phyloP scores from a whole-genome alignment of 2,888 invertebrate genomes.

The Ceramica pisi region DNA sequence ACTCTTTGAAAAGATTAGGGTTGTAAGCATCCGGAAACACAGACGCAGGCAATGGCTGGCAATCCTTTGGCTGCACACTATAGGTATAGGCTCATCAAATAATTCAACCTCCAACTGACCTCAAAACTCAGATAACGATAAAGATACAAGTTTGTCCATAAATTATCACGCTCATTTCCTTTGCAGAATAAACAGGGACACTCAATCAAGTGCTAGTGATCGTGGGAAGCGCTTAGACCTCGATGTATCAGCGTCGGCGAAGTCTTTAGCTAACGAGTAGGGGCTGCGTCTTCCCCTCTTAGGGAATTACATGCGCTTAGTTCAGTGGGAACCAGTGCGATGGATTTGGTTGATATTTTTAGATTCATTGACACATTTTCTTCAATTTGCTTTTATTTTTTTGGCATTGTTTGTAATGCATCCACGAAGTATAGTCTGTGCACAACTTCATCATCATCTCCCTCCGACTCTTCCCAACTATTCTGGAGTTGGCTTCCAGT shows the following conservation, averaged over 20 bases:
- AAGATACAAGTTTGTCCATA: conserved; percentile 47
- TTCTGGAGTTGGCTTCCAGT: no score
- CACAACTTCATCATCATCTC: no score
- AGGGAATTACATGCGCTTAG: conserved; percentile 38
- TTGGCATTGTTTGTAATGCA: background rate
- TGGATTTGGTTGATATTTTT: conserved; percentile 1
- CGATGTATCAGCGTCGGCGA: conserved; percentile 54
- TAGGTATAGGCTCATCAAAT: background rate
- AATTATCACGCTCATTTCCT: conserved; percentile 53
- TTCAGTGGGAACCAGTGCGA: background rate
- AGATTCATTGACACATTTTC: no score
- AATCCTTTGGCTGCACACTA: background rate
- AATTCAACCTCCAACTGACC: conserved; percentile 12
- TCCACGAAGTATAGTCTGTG: background rate
- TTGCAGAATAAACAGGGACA: conserved; percentile 49
- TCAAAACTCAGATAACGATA: conserved; percentile 22
- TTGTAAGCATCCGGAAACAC: no score
- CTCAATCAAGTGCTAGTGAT: conserved; percentile 58
- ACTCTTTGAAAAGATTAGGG: no score
- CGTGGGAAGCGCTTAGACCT: conserved; percentile 49
- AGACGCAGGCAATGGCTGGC: no score
- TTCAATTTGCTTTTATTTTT: background rate
- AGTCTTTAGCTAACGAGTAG: conserved; percentile 53
- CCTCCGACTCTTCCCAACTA: no score
- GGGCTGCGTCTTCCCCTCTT: conserved; percentile 36